A percentile compares a stretch with the other conserved stretches of the same genome.
phyloP scores from a whole-genome alignment of 2,113 vertebrate species.

The Octodon degus region DNA sequence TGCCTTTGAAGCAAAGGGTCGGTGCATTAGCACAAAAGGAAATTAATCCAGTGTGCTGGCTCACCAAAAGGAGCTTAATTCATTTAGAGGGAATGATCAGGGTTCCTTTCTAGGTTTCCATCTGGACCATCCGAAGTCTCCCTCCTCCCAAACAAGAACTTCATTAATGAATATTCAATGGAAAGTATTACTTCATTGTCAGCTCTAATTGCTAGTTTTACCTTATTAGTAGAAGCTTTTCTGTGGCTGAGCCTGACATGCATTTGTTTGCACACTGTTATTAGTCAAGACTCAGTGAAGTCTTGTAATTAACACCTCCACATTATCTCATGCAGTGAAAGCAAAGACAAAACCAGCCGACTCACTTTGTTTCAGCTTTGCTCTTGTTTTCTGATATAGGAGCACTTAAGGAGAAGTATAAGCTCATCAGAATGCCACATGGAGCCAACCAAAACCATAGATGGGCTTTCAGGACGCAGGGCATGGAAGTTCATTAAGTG shows the following conservation, averaged over 20 bases:
- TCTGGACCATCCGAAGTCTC: slow-evolving; percentile 85
- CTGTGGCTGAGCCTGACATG: slow-evolving; percentile 88
- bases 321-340: slow-evolving; percentile 90
- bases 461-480: slow-evolving; percentile 78
- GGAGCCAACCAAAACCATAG: slow-evolving; percentile 84
- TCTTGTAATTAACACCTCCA: slow-evolving; percentile 91
- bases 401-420: slow-evolving; percentile 87
- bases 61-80: slow-evolving; percentile 87
- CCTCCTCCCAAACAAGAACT: slow-evolving; percentile 82
- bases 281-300: slow-evolving; percentile 90
- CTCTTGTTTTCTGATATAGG: slow-evolving; percentile 89
- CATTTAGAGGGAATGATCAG: slow-evolving; percentile 86
- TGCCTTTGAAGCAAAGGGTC: slow-evolving; percentile 88
- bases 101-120: slow-evolving; percentile 83
- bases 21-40: slow-evolving; percentile 87
- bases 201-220: slow-evolving; percentile 89
- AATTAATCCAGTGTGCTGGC: slow-evolving; percentile 85
- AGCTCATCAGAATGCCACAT: slow-evolving; percentile 86
- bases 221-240: slow-evolving; percentile 90
- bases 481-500: slow-evolving; percentile 78
- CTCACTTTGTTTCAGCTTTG: slow-evolving; percentile 90
- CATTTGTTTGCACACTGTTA: slow-evolving; percentile 92
- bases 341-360: slow-evolving; percentile 90
- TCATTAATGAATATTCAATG: slow-evolving; percentile 89
- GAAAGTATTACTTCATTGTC: slow-evolving; percentile 88